Evolutionary conservation across 2,113 vertebrate species (phyloP).

Genomic region (Myrmecophaga tridactyla): DNA sequence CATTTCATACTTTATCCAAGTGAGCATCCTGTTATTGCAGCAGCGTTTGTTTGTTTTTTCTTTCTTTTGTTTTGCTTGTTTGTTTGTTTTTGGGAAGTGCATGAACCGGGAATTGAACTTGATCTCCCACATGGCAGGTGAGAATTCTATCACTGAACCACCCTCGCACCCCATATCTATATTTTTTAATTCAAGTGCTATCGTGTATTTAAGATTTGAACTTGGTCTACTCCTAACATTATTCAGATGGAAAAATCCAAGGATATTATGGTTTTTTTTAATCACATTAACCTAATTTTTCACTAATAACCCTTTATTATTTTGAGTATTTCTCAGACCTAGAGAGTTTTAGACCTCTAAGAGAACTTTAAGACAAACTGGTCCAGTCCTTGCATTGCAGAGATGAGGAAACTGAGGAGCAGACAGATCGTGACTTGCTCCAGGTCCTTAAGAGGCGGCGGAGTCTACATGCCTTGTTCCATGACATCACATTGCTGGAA

Average conservation of each 20-base stretch:
- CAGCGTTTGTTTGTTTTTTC: no score
- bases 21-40: no score
- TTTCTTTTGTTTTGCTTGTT: no score
- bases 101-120: no score
- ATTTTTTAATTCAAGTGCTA: neutral
- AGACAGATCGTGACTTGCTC: neutral
- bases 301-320: neutral
- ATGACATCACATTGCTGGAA: neutral
- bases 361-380: neutral
- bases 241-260: neutral
- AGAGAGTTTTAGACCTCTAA: neutral
- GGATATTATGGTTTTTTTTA: neutral
- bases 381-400: neutral
- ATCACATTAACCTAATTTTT: conserved; percentile 3
- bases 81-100: no score
- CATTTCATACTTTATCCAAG: no score
- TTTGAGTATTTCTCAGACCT: neutral
- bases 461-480: neutral
- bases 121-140: no score
- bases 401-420: neutral
- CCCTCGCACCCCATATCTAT: no score
- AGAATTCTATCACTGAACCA: no score
- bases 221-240: neutral
- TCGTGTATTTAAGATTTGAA: neutral
- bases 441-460: neutral